These are phyloP conservation scores for Drosophila ficusphila DNA, from an alignment of 1,140 invertebrate species.

Conservation along the genomic window DNA sequence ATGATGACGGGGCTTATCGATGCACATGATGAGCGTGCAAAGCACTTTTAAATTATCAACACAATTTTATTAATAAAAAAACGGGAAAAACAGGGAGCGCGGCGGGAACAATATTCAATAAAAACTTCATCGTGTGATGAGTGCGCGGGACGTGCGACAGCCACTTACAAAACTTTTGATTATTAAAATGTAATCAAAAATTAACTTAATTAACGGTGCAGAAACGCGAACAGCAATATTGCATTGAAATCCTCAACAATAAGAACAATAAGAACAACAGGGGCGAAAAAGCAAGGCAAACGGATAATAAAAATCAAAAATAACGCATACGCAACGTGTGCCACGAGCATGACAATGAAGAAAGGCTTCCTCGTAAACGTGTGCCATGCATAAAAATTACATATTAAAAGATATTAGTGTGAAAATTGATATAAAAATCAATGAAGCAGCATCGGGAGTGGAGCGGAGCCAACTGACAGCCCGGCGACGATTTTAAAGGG, in stretches of 20 bases:
- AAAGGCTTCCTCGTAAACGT: conserved; percentile 12
- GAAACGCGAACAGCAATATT: conserved; percentile 47
- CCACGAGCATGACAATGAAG: conserved; percentile 25
- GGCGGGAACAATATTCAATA: conserved; percentile 8
- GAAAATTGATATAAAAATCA: conserved; percentile 83
- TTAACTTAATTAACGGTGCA: conserved; percentile 77
- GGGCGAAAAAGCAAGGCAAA: conserved; percentile 14
- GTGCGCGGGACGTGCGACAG: conserved; percentile 33
- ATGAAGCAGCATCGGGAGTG: conserved; percentile 57
- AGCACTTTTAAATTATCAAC: conserved; percentile 80
- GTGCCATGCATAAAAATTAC: conserved; percentile 79
- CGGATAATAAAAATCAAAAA: conserved; percentile 77
- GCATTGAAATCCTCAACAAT: conserved; percentile 42
- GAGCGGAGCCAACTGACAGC: conserved; percentile 27
- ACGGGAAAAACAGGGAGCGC: neutral
- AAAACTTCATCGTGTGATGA: neutral
- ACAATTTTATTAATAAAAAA: conserved; percentile 64
- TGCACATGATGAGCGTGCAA: conserved; percentile 74
- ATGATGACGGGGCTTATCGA: conserved; percentile 65
- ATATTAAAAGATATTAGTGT: conserved; percentile 81
- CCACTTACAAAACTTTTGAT: conserved; percentile 68
- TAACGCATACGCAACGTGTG: conserved; percentile 62
- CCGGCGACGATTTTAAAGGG: conserved; percentile 60
- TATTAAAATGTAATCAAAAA: conserved; percentile 82
- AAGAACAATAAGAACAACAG: conserved; percentile 13